phyloP scores from a whole-genome alignment of 1,140 invertebrate species.

The Eciton burchellii region DNA sequence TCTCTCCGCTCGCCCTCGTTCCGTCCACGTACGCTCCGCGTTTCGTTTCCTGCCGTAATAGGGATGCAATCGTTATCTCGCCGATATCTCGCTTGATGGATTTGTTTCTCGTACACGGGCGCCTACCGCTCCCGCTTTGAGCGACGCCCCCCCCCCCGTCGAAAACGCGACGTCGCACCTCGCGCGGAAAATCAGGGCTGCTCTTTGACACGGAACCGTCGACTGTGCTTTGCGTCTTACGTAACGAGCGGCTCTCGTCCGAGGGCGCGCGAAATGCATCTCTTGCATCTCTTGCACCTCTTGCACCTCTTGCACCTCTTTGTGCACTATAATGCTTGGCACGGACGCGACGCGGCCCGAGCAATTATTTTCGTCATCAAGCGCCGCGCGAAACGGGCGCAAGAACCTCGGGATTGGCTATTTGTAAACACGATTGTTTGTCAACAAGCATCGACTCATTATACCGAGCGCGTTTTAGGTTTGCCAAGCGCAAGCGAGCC shows the following conservation, averaged over 20 bases:
- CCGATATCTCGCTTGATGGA: slow-evolving; percentile 42
- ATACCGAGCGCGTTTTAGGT: slow-evolving; percentile 36
- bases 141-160: slow-evolving; percentile 56
- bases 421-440: slow-evolving; percentile 72
- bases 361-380: slow-evolving; percentile 72
- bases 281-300: no score
- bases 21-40: slow-evolving; percentile 1
- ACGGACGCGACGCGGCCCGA: slow-evolving; percentile 18
- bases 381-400: slow-evolving; percentile 46
- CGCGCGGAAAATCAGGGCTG: slow-evolving; percentile 32
- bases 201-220: slow-evolving; percentile 60
- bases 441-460: slow-evolving; percentile 68
- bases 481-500: slow-evolving; percentile 62
- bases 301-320: not conserved
- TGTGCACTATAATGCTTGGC: slow-evolving; percentile 66
- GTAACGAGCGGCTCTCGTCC: not conserved
- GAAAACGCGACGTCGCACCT: slow-evolving; percentile 10
- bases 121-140: slow-evolving; percentile 28
- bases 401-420: slow-evolving; percentile 54
- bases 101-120: slow-evolving; percentile 52
- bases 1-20: not conserved
- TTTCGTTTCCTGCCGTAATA: slow-evolving; percentile 17
- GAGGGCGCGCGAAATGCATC: not conserved
- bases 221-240: slow-evolving; percentile 45
- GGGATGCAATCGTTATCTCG: slow-evolving; percentile 34